phyloP scores from a whole-genome alignment of 2,113 vertebrate genomes.

The Corapipo altera region DNA sequence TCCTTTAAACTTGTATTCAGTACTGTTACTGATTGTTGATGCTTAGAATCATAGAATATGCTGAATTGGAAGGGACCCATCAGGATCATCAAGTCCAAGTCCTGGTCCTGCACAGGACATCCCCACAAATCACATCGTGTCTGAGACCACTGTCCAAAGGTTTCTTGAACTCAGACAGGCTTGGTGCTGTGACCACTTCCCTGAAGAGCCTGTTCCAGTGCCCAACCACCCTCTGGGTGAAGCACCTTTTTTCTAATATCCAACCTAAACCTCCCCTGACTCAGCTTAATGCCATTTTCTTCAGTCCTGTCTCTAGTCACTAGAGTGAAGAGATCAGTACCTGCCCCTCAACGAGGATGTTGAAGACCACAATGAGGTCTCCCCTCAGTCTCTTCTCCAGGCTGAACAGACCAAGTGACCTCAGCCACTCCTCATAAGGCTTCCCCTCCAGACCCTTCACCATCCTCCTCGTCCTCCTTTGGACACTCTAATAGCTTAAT shows the following conservation, averaged over 20 bases:
- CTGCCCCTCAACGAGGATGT: accelerated
- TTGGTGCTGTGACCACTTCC: background rate
- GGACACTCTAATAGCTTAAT: background rate
- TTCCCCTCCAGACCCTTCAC: background rate
- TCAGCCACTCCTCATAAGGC: accelerated
- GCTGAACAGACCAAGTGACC: background rate
- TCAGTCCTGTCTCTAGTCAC: accelerated
- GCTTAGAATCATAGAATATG: background rate
- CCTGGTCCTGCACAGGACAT: background rate
- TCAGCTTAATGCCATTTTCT: background rate
- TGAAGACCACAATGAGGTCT: background rate
- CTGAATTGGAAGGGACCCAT: background rate
- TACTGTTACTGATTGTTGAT: background rate
- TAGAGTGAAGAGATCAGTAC: background rate
- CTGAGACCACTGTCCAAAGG: background rate
- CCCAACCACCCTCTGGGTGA: background rate
- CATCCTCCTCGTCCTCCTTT: accelerated
- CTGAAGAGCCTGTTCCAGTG: background rate
- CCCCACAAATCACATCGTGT: background rate
- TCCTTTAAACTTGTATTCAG: background rate
- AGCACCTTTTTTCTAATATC: background rate
- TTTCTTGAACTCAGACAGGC: background rate
- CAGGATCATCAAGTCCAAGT: background rate
- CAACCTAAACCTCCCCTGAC: background rate
- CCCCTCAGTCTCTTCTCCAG: background rate